Evolutionary conservation across 2,113 vertebrate species (phyloP).

Genomic region (Psettodes erumei): DNA sequence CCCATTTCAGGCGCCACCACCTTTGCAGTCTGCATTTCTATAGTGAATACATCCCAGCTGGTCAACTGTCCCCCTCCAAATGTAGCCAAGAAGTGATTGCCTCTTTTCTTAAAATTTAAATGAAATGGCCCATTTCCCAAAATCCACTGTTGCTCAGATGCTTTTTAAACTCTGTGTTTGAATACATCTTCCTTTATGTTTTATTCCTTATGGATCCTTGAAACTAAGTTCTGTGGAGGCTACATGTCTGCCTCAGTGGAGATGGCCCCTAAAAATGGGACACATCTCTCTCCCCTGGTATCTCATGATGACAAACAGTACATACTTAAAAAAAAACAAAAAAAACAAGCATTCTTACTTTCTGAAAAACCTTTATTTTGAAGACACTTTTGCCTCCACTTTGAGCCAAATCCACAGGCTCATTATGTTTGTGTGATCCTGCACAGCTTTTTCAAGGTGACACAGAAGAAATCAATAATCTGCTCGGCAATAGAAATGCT

Average conservation of each 20-base stretch:
- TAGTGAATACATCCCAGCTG: not conserved
- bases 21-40: constrained; percentile 18
- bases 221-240: constrained; percentile 2
- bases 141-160: not conserved
- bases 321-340: not conserved
- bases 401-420: not conserved
- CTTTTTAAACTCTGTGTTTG: not conserved
- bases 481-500: constrained; percentile 21
- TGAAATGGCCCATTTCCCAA: not conserved
- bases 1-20: constrained; percentile 17
- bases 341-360: not conserved
- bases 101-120: not conserved
- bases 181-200: no score
- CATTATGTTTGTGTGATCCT: constrained; percentile 11
- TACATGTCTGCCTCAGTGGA: not conserved
- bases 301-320: not conserved
- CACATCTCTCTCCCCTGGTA: not conserved
- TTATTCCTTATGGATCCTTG: not conserved
- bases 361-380: not conserved
- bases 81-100: constrained; percentile 4
- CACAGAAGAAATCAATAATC: constrained; percentile 24
- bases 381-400: not conserved
- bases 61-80: not conserved
- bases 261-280: not conserved
- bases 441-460: constrained; percentile 35